phyloP scores from a whole-genome alignment of 2,113 vertebrate species.

The Dryoscopus gambensis region DNA sequence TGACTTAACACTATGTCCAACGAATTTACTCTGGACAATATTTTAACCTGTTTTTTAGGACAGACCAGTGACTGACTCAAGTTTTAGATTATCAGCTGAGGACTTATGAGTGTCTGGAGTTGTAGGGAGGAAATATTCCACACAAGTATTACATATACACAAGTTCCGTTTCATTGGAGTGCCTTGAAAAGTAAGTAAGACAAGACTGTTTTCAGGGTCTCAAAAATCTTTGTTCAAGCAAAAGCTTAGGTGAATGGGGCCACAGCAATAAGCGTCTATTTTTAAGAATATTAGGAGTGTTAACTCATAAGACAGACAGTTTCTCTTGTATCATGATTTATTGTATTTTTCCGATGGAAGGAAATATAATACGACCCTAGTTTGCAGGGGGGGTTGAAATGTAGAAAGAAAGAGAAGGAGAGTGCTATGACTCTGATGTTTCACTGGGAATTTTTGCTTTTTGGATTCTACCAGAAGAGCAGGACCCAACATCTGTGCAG shows the following conservation, averaged over 20 bases:
- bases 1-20: rapidly evolving
- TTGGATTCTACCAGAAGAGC: background rate
- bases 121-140: background rate
- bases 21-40: background rate
- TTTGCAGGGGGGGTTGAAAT: background rate
- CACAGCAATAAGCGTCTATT: rapidly evolving
- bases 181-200: background rate
- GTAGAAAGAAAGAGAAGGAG: background rate
- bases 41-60: background rate
- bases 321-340: background rate
- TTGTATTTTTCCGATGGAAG: background rate
- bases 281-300: background rate
- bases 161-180: background rate
- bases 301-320: background rate
- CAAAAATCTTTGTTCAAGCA: background rate
- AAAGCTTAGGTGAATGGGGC: background rate
- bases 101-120: background rate
- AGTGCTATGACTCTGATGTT: background rate
- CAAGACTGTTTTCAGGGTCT: background rate
- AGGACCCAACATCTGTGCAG: background rate
- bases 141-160: background rate
- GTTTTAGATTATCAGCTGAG: background rate
- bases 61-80: background rate
- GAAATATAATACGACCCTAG: background rate
- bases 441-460: background rate